Evolutionary conservation across 1,140 invertebrate genomes (phyloP).

Genomic region (Meloidogyne chitwoodi): DNA sequence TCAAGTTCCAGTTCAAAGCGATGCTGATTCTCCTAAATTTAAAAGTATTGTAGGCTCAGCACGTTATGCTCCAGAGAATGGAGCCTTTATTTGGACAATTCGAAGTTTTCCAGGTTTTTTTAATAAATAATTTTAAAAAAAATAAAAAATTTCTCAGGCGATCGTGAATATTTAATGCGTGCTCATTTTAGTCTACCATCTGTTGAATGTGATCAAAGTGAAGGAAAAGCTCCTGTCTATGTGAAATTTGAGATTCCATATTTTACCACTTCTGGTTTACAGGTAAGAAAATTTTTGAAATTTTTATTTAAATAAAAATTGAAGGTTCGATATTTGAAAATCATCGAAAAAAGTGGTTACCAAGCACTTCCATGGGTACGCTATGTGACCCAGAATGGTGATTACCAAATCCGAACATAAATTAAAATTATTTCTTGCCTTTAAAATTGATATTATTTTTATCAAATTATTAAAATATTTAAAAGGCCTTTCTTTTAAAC

Average conservation of each 20-base stretch:
- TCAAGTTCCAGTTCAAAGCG: slow-evolving; percentile 65
- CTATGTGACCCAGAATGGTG: slow-evolving; percentile 96
- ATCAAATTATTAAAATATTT: background rate
- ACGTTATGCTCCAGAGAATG: slow-evolving; percentile 65
- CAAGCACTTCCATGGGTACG: slow-evolving; percentile 95
- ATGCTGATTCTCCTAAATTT: slow-evolving; percentile 66
- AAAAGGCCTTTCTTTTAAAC: background rate
- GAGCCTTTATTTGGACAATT: slow-evolving; percentile 66
- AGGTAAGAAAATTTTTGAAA: slow-evolving; percentile 22
- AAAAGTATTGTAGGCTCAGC: slow-evolving; percentile 65
- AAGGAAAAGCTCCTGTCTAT: slow-evolving; percentile 95
- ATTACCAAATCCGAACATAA: slow-evolving; percentile 85
- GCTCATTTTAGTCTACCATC: slow-evolving; percentile 92
- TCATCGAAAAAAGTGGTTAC: slow-evolving; percentile 99
- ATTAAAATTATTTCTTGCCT: background rate
- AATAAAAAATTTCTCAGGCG: slow-evolving; percentile 64
- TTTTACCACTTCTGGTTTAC: slow-evolving; percentile 91
- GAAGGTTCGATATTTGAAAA: slow-evolving; percentile 86
- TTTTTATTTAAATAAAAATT: background rate
- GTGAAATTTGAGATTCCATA: slow-evolving; percentile 99
- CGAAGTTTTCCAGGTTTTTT: slow-evolving; percentile 52
- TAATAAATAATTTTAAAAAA: background rate
- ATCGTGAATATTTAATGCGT: slow-evolving; percentile 97
- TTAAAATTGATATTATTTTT: background rate
- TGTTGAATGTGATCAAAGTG: slow-evolving; percentile 82